Evolutionary conservation across 1,140 invertebrate genomes (phyloP).

Genomic region (Eurytemora carolleeae): DNA sequence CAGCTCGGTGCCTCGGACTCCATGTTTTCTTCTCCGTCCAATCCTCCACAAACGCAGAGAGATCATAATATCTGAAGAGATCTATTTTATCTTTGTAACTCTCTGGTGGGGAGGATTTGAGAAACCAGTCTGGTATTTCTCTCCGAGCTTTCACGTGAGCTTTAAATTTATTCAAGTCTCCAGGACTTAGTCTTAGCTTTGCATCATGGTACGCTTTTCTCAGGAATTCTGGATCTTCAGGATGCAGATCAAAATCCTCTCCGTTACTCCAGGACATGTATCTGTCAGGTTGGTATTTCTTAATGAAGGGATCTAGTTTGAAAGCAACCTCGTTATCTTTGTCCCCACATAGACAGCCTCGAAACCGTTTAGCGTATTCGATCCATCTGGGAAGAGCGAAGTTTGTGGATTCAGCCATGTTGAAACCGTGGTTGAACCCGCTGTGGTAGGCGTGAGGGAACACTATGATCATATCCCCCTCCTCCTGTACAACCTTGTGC

Average conservation of each 20-base stretch:
- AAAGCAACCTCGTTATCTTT: slow-evolving; percentile 74
- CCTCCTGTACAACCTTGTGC: slow-evolving; percentile 54
- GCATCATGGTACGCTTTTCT: too few relatives aligned
- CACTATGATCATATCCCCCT: slow-evolving; percentile 96
- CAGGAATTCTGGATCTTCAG: slow-evolving; percentile 56
- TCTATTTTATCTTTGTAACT: background rate
- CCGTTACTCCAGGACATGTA: slow-evolving; percentile 61
- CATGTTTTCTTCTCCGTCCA: background rate
- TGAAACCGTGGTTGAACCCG: slow-evolving; percentile 68
- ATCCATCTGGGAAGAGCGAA: slow-evolving; percentile 79
- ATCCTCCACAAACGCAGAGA: background rate
- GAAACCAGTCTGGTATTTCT: too few relatives aligned
- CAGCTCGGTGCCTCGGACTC: background rate
- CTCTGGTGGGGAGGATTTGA: too few relatives aligned
- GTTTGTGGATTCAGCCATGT: slow-evolving; percentile 84
- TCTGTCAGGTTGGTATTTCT: slow-evolving; percentile 68
- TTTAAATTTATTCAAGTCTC: too few relatives aligned
- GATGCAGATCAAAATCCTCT: slow-evolving; percentile 72
- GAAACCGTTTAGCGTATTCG: slow-evolving; percentile 81
- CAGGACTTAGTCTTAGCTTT: too few relatives aligned
- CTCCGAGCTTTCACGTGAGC: too few relatives aligned
- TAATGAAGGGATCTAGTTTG: slow-evolving; percentile 92
- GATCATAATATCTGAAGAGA: background rate
- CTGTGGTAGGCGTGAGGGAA: slow-evolving; percentile 89
- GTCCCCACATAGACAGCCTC: slow-evolving; percentile 46